phyloP scores from a whole-genome alignment of 2,888 invertebrate genomes.

The Stenodera caucasica region DNA sequence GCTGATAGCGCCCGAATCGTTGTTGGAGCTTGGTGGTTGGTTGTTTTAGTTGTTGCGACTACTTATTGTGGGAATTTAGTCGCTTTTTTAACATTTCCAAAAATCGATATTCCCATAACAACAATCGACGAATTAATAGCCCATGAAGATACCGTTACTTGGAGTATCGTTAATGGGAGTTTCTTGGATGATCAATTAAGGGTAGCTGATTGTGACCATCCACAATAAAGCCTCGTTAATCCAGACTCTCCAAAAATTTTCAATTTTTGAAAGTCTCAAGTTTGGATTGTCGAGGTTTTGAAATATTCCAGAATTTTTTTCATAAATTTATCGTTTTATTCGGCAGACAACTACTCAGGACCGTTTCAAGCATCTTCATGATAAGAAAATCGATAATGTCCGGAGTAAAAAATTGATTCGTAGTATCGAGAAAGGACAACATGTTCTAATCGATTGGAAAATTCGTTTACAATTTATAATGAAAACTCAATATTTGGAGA shows the following conservation, averaged over 20 bases:
- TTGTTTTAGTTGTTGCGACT: constrained; percentile 84
- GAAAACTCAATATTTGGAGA: constrained; percentile 66
- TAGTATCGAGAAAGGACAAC: constrained; percentile 66
- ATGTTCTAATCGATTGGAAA: constrained; percentile 82
- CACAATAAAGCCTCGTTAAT: too few relatives aligned
- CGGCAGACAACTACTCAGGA: constrained; percentile 58
- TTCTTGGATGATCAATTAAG: constrained; percentile 69
- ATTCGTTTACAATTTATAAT: constrained; percentile 74
- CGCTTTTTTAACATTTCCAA: constrained; percentile 89
- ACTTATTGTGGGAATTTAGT: constrained; percentile 92
- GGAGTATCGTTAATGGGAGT: constrained; percentile 77
- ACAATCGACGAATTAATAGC: constrained; percentile 67
- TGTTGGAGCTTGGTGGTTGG: constrained; percentile 91
- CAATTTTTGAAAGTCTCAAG: too few relatives aligned
- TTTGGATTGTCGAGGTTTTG: too few relatives aligned
- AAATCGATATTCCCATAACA: constrained; percentile 72
- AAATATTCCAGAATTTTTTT: too few relatives aligned
- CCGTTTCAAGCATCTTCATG: constrained; percentile 62
- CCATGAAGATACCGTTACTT: constrained; percentile 64
- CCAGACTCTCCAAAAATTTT: too few relatives aligned
- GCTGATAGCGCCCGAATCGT: constrained; percentile 85
- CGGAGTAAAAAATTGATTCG: constrained; percentile 57
- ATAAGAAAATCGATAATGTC: constrained; percentile 60
- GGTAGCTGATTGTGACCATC: constrained; percentile 50
- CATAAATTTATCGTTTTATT: too few relatives aligned